Conservation (phyloP, 2,888 invertebrate species). For the Ennomos quercinarius region DNA sequence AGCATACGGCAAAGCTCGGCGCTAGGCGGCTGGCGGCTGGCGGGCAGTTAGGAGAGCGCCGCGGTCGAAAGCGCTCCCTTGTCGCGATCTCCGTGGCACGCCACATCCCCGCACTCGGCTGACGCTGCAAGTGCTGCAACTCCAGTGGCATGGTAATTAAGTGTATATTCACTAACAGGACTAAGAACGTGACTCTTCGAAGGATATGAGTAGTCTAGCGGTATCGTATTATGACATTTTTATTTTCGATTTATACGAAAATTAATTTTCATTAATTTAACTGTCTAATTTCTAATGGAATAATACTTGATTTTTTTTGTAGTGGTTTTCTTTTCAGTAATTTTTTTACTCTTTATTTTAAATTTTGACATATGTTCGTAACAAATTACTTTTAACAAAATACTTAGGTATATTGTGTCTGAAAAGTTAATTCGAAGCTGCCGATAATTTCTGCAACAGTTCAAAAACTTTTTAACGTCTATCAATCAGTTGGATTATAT, state of each 20-base stretch:
- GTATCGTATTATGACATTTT: slow-evolving; percentile 71
- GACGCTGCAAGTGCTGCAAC: slow-evolving; percentile 53
- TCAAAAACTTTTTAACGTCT: too few species aligned
- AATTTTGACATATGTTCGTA: too few species aligned
- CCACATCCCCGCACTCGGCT: slow-evolving; percentile 52
- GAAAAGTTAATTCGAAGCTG: too few species aligned
- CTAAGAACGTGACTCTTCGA: slow-evolving; percentile 24
- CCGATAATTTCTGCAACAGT: too few species aligned
- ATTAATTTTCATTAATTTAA: too few species aligned
- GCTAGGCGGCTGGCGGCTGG: slow-evolving; percentile 35
- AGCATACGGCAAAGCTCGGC: slow-evolving; percentile 54
- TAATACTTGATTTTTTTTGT: too few species aligned
- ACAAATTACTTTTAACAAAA: too few species aligned
- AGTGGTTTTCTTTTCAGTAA: too few species aligned
- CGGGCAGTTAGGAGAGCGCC: slow-evolving; percentile 72
- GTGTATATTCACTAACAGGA: slow-evolving; percentile 53
- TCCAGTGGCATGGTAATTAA: slow-evolving; percentile 80
- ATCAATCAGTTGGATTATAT: too few species aligned
- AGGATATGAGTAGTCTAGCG: slow-evolving; percentile 53
- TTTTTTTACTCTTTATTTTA: too few species aligned
- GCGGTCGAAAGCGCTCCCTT: slow-evolving; percentile 63
- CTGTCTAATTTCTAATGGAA: too few species aligned
- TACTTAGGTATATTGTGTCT: too few species aligned
- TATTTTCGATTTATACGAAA: slow-evolving; percentile 23
- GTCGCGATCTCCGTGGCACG: slow-evolving; percentile 40